A percentile compares a stretch with the other conserved stretches of the same genome.
Evolutionary conservation across 2,113 vertebrate genomes (phyloP).

Genomic region (Actenoides lindsayi): DNA sequence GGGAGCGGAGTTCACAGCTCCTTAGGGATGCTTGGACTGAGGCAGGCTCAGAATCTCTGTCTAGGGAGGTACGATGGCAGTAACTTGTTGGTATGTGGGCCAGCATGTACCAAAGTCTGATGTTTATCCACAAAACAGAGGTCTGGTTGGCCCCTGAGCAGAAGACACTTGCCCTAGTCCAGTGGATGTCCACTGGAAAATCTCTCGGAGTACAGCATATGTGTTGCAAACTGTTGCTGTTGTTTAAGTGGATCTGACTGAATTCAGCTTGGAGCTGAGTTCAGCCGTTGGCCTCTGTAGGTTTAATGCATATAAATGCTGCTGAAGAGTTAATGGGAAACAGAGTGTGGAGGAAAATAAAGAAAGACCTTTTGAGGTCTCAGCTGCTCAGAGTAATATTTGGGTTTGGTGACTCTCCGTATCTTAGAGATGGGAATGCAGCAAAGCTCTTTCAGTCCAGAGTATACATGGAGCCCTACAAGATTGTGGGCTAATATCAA

Average conservation of each 20-base stretch:
- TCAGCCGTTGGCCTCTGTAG: neutral
- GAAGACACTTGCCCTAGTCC: neutral
- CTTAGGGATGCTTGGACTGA: neutral
- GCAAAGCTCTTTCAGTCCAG: constrained; percentile 59
- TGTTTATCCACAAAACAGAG: neutral
- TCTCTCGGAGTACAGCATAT: neutral
- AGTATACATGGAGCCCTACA: constrained; percentile 61
- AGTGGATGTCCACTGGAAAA: neutral
- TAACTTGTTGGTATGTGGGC: neutral
- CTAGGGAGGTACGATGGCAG: neutral
- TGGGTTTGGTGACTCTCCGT: constrained; percentile 65
- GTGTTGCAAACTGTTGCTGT: neutral
- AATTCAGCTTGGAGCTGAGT: neutral
- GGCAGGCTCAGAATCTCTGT: neutral
- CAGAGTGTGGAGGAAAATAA: constrained; percentile 41
- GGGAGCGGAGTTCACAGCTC: neutral
- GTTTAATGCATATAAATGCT: neutral
- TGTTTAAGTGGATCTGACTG: constrained; percentile 39
- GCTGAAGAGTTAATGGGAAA: constrained; percentile 55
- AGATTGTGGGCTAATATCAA: constrained; percentile 65
- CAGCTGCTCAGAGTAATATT: constrained; percentile 65
- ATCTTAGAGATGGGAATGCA: constrained; percentile 69
- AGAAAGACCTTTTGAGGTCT: constrained; percentile 51
- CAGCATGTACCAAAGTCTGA: neutral
- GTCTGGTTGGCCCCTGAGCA: neutral